Conservation (phyloP, 2,797 vertebrate genomes). For the Sternarchorhynchus goeldii region DNA sequence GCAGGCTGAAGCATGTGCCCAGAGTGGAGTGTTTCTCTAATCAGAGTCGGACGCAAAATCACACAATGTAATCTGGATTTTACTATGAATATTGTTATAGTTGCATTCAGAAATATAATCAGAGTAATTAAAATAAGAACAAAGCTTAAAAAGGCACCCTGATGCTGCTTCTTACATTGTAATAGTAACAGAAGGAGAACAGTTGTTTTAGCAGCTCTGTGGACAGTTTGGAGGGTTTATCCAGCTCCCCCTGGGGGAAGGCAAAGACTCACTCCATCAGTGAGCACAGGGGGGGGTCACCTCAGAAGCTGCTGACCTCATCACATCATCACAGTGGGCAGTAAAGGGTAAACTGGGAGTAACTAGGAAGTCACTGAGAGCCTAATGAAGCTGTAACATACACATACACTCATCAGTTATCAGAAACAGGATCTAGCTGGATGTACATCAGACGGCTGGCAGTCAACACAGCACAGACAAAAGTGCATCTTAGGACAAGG, state of each 20-base stretch:
- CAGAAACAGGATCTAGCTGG: constrained; percentile 23
- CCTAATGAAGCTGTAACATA: constrained; percentile 28
- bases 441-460: constrained; percentile 19
- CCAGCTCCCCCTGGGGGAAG: no score
- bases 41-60: constrained; percentile 50
- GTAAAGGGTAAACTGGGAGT: constrained; percentile 12
- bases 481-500: constrained; percentile 23
- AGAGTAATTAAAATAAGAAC: background rate
- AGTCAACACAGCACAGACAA: constrained; percentile 2
- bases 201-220: no score
- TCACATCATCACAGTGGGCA: constrained; percentile 23
- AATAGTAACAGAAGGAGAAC: background rate
- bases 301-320: background rate
- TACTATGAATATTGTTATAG: constrained; percentile 2
- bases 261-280: no score
- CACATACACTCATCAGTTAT: constrained; percentile 7
- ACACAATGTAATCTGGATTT: constrained; percentile 37
- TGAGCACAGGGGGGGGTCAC: no score
- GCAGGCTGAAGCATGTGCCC: constrained; percentile 46
- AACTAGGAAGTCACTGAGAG: background rate
- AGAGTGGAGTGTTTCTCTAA: constrained; percentile 53
- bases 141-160: background rate
- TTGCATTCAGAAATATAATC: constrained; percentile 2
- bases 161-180: background rate
- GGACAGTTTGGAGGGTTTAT: no score